Conservation (phyloP, 2,888 invertebrate genomes). For the Pasiphila rectangulata region DNA sequence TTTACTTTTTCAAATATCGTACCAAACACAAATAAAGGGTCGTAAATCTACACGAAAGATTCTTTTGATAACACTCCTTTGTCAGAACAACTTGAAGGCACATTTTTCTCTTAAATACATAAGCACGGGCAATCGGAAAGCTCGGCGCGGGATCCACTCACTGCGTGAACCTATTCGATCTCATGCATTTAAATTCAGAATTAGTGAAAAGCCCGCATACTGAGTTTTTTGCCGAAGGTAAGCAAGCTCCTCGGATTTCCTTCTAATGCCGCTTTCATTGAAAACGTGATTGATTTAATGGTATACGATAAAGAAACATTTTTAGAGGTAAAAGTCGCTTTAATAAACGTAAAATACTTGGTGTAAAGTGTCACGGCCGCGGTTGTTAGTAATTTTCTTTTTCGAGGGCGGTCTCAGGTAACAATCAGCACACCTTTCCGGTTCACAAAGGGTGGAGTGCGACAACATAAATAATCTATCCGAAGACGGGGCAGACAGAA, state of each 20-base stretch:
- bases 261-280: constrained; percentile 63
- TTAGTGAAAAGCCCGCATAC: constrained; percentile 72
- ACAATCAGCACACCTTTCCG: constrained; percentile 57
- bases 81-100: constrained; percentile 53
- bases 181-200: constrained; percentile 81
- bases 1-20: constrained; percentile 36
- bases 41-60: constrained; percentile 54
- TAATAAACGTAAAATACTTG: constrained; percentile 30
- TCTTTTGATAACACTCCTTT: constrained; percentile 57
- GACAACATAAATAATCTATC: constrained; percentile 73
- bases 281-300: constrained; percentile 72
- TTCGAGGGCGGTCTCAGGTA: constrained; percentile 42
- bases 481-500: constrained; percentile 59
- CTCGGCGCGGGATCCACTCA: constrained; percentile 58
- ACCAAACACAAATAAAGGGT: constrained; percentile 41
- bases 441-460: constrained; percentile 48
- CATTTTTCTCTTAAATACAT: constrained; percentile 71
- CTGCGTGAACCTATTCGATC: constrained; percentile 75
- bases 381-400: constrained; percentile 35
- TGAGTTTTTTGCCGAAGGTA: constrained; percentile 63
- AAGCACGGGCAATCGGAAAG: constrained; percentile 70
- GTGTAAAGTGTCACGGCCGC: constrained; percentile 25
- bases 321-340: constrained; percentile 32
- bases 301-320: constrained; percentile 44
- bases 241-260: constrained; percentile 61